These are phyloP conservation scores for Gouania willdenowi DNA, from an alignment of 2,797 vertebrate genomes.

Conservation along the genomic window DNA sequence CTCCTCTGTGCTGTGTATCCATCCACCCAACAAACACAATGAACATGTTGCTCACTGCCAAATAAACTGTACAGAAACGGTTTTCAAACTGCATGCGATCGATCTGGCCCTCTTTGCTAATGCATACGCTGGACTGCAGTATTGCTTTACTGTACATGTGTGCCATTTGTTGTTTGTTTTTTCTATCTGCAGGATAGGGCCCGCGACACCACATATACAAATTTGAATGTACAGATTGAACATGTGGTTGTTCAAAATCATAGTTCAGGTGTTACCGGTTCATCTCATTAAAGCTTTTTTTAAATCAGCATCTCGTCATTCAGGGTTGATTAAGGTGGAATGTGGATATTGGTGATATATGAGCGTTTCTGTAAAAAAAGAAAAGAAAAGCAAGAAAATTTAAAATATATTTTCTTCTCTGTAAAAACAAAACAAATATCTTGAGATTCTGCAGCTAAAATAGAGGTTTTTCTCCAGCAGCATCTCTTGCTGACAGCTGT, in stretches of 20 bases:
- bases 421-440: no score
- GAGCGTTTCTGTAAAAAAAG: not conserved
- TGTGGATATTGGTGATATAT: not conserved
- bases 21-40: conserved; percentile 48
- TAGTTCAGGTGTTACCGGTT: conserved; percentile 24
- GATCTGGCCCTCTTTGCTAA: conserved; percentile 60
- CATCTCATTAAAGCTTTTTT: conserved; percentile 1
- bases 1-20: conserved; percentile 49
- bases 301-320: conserved; percentile 9
- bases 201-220: not conserved
- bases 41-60: conserved; percentile 74
- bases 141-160: conserved; percentile 62
- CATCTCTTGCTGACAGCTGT: conserved; percentile 26
- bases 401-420: no score
- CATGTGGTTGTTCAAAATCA: conserved; percentile 39
- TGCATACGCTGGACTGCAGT: conserved; percentile 52
- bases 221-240: conserved; percentile 67
- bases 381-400: not conserved
- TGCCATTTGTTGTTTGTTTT: conserved; percentile 45
- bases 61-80: conserved; percentile 59
- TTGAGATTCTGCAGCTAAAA: conserved; percentile 8
- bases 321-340: not conserved
- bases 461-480: no score
- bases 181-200: conserved; percentile 19
- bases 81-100: conserved; percentile 71